Percentiles rank a stretch among this genome's conserved stretches.
phyloP scores from a whole-genome alignment of 2,888 invertebrate genomes.

The Salticus scenicus region DNA sequence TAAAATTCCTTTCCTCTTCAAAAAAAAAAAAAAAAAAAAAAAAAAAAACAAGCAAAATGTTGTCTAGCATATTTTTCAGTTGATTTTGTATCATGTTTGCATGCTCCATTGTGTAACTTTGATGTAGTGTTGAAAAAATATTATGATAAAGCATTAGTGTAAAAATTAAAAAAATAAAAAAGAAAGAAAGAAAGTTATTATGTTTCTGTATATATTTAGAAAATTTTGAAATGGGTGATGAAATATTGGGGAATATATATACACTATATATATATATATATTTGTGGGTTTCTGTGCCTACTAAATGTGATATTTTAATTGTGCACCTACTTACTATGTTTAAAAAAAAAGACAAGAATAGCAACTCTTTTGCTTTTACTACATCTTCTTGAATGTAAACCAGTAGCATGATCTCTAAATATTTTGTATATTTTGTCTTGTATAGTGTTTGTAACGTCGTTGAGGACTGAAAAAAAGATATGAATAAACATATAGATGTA shows the following conservation, averaged over 20 bases:
- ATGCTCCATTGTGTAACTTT: conserved; percentile 54
- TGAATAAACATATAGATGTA: conserved; percentile 25
- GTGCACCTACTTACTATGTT: conserved; percentile 60
- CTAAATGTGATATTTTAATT: conserved; percentile 64
- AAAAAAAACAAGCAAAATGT: neutral
- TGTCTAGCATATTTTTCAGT: conserved; percentile 27
- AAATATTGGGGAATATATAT: conserved; percentile 45
- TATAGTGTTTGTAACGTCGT: conserved; percentile 38
- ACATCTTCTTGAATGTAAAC: conserved; percentile 54
- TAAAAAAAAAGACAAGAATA: conserved; percentile 34
- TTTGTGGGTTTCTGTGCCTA: conserved; percentile 47
- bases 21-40: neutral
- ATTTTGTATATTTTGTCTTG: conserved; percentile 67
- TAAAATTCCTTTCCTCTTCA: neutral
- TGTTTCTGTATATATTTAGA: too few relatives aligned
- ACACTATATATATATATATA: conserved; percentile 38
- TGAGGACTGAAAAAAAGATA: conserved; percentile 33
- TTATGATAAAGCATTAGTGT: conserved; percentile 29
- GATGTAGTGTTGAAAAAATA: conserved; percentile 42
- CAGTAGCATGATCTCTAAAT: conserved; percentile 63
- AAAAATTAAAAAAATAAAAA: conserved; percentile 16
- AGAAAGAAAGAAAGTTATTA: too few relatives aligned
- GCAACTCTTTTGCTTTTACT: conserved; percentile 37
- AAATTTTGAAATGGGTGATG: too few relatives aligned
- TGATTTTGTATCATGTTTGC: conserved; percentile 50